A percentile compares a stretch with the other conserved stretches of the same genome.
Conservation (phyloP, 2,113 vertebrate genomes). For the Rhadina sibilatrix region DNA sequence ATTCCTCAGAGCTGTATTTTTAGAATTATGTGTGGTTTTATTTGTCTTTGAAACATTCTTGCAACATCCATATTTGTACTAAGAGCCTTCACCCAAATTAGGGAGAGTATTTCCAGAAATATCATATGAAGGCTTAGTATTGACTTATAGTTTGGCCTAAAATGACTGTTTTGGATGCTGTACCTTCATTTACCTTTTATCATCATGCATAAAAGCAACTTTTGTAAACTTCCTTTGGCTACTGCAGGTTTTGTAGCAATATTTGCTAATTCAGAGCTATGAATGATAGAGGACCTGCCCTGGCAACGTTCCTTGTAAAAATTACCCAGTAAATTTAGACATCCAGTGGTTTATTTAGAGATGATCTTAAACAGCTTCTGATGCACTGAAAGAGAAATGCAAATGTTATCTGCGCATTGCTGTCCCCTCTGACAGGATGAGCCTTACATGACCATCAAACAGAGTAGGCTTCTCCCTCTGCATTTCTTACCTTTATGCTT, state of each 20-base stretch:
- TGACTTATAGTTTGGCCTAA: background rate
- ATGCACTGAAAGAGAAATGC: background rate
- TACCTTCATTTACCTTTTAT: background rate
- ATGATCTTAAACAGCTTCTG: background rate
- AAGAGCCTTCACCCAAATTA: background rate
- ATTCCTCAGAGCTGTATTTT: background rate
- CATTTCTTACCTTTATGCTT: slow-evolving; percentile 88
- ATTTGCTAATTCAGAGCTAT: background rate
- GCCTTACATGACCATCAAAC: background rate
- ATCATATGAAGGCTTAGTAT: background rate
- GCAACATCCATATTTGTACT: background rate
- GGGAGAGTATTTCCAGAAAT: background rate
- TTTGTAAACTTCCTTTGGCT: background rate
- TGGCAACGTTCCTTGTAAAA: background rate
- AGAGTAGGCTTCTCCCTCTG: background rate
- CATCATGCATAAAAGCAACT: background rate
- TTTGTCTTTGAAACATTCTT: slow-evolving; percentile 1
- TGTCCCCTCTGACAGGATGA: background rate
- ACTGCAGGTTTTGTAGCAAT: background rate
- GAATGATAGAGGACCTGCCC: background rate
- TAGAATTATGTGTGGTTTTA: background rate
- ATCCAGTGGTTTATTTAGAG: background rate
- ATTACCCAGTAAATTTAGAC: background rate
- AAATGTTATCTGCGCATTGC: background rate
- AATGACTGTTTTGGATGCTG: background rate